Evolutionary conservation across 1,140 invertebrate species (phyloP), one percentile per base, ranked within the genome.

Genomic region (Brachionus plicatilis): DNA sequence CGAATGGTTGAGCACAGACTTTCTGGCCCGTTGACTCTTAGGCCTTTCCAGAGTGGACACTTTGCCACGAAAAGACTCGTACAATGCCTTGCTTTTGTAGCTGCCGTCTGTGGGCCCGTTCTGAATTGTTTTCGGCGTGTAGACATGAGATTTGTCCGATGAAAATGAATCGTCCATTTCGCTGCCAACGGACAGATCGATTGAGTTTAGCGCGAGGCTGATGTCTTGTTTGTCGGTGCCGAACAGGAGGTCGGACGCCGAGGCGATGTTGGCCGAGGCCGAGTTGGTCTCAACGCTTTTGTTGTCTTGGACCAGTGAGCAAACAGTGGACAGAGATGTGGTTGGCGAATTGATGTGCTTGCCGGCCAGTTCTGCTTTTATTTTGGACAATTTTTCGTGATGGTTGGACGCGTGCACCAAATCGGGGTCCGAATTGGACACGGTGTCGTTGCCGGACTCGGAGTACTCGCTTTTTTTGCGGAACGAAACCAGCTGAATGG

Each of bases 41-140:
- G 60, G 82, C 56, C 82, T 68, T 68, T 83, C 82, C 29, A 83
- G 7, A 37, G 82, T 83, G n/a, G 43, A 56, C 0, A 68, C 12
- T 83, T 83, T 83, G 17, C 82, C 82, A 9, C 82, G 20, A 56
- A 83, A 83, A 1, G 82, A 83, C 17, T 68, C 82, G 33, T 83
- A 68, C 17, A 83, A 45, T 0, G 60, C 82, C 47, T 43, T 41
- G 43, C 60, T 68, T 41, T 83, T 83, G n/a, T 65, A 53, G 68
- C 82, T 83, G 7, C 60, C 53, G 20, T 83, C 82, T n/a, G 17
- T 11, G 3, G 53, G 41, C 6, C 29, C 24, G 20, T 60, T 47
- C 17, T 80, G 3, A 41, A 50, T 27, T 41, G 50, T 12, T 65
- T 80, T 33, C 11, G 27, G 20, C 11, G 33, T 41, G 14, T 5